Conservation (phyloP, 2,113 vertebrate genomes). For the Protobothrops flavoviridis region DNA sequence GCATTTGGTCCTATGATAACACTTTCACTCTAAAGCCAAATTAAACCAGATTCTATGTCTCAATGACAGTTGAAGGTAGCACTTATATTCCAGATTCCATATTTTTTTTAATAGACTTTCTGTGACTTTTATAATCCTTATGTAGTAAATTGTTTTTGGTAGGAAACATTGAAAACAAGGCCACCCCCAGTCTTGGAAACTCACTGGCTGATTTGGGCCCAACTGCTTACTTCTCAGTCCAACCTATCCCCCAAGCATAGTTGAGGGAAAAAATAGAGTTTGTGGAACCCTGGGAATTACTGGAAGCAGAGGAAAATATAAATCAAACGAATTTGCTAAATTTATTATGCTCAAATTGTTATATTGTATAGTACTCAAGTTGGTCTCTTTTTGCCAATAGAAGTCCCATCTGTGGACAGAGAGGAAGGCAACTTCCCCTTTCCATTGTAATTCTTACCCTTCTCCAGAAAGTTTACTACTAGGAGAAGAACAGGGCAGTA, state of each 20-base stretch:
- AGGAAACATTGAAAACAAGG: background rate
- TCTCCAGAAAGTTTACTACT: background rate
- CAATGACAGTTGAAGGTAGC: background rate
- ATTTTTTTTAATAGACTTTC: background rate
- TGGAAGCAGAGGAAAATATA: background rate
- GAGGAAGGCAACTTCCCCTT: background rate
- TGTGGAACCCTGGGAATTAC: background rate
- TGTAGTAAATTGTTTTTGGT: background rate
- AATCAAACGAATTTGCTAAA: background rate
- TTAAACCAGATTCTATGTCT: background rate
- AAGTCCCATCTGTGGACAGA: background rate
- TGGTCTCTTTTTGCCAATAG: background rate
- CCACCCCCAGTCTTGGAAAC: background rate
- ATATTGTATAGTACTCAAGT: background rate
- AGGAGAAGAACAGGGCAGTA: background rate
- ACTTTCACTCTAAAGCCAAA: background rate
- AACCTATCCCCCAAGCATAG: background rate
- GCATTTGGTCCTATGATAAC: background rate
- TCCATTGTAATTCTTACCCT: background rate
- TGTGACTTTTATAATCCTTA: background rate
- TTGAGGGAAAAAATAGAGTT: background rate
- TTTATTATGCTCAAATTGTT: background rate
- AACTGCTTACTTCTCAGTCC: background rate
- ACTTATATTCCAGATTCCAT: background rate
- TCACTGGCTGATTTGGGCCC: background rate